Evolutionary conservation across 2,888 invertebrate genomes (phyloP).

Genomic region (Cantharis rustica): DNA sequence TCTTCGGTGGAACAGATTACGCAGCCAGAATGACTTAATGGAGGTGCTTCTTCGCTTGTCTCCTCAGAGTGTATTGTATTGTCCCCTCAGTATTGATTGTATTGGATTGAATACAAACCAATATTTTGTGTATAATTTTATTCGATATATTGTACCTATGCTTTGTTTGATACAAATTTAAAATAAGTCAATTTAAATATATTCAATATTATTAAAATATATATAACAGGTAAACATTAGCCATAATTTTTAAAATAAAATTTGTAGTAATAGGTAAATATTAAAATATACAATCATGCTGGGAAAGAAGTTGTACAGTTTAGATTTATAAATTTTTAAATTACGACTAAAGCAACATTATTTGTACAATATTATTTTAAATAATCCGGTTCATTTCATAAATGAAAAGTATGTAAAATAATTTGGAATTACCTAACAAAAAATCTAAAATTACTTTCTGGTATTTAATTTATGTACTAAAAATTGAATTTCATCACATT

Average conservation of each 20-base stretch:
- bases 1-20: no score
- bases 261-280: neutral
- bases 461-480: slow-evolving; percentile 62
- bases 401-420: neutral
- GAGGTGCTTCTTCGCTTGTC: no score
- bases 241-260: neutral
- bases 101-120: neutral
- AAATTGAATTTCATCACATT: slow-evolving; percentile 79
- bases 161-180: neutral
- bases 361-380: neutral
- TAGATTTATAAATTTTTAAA: neutral
- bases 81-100: no score
- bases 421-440: neutral
- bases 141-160: neutral
- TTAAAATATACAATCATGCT: neutral
- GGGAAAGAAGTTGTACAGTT: neutral
- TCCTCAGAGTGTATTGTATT: no score
- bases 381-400: neutral
- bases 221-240: neutral
- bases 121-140: neutral
- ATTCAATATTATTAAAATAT: neutral
- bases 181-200: neutral
- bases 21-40: no score
- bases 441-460: slow-evolving; percentile 39
- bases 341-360: neutral